phyloP scores from a whole-genome alignment of 2,888 invertebrate species.

The Microdon myrmicae region DNA sequence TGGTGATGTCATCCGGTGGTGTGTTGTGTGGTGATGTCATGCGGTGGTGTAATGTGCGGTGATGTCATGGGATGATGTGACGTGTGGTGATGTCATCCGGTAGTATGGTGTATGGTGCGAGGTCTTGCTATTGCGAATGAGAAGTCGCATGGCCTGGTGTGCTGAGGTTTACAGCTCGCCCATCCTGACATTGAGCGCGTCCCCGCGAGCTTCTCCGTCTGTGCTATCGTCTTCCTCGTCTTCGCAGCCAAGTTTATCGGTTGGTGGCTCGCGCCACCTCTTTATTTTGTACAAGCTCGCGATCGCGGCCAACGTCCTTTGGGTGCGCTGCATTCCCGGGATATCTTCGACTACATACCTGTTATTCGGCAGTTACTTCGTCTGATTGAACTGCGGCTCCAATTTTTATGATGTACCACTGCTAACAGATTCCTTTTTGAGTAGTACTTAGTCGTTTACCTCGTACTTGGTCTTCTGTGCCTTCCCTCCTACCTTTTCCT shows the following conservation, averaged over 20 bases:
- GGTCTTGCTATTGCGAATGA: no score
- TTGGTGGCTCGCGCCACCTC: not conserved
- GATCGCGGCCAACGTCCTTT: no score
- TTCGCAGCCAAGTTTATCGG: not conserved
- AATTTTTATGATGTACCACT: slow-evolving; percentile 25
- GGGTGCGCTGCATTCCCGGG: no score
- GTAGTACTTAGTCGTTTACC: slow-evolving; percentile 17
- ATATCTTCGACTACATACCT: not conserved
- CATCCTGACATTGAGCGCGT: not conserved
- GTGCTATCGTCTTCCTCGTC: not conserved
- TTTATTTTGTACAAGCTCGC: no score
- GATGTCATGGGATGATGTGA: no score
- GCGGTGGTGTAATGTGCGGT: no score
- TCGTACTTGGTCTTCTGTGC: slow-evolving; percentile 12
- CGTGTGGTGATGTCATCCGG: no score
- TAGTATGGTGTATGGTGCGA: no score
- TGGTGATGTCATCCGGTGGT: no score
- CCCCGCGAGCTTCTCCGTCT: not conserved
- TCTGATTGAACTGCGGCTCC: not conserved
- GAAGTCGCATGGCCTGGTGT: no score
- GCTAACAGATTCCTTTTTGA: slow-evolving; percentile 17
- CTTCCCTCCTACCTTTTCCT: slow-evolving; percentile 24
- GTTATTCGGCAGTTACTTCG: not conserved
- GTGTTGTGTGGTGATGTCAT: no score
- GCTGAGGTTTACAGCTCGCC: no score